Evolutionary conservation across 2,113 vertebrate species (phyloP), one percentile per base, ranked within the genome.

Genomic region (Chloroceryle aenea): DNA sequence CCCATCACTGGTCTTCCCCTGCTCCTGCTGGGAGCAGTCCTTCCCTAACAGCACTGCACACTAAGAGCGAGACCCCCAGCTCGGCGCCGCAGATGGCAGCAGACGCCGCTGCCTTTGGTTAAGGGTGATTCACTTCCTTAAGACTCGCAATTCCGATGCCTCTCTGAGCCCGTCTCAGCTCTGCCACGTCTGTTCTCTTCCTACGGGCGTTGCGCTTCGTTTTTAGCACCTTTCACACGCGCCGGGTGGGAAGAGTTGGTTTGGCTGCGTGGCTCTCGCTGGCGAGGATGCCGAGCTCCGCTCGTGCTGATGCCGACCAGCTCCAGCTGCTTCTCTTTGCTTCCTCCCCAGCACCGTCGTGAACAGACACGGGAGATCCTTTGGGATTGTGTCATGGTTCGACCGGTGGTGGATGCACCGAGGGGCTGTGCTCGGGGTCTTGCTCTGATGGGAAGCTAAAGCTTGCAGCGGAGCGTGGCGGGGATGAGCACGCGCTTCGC

Each of bases 81-180:
- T 34, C 52, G 1, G 76, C 7, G 8, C 1, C 1, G 16, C 89
- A 47, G 19, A 53, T 29, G 9, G 67, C 93, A 68, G 82, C 76
- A 15, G 27, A 5, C 25, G 8, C 81, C 43, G 71, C 80, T 53
- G 89, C 27, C 4, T 82, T 48, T 50, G 59, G 12, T 76, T 25
- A 6, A 45, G 32, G 73, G 43, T 91, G 66, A 96, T 91, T 95
- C 89, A 87, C 84, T 91, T 92, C 89, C 66, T 83, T 19, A 1
- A n/a, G 8, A 52, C 36, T 64, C 15, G 32, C 14, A 10, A 69
- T 77, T 91, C 89, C 14, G 21, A 10, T 1, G 73, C 48, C 75
- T 89, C 87, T 43, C 91, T 4, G 66, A 85, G 77, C 32, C 0
- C 7, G 10, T 9, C 23, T 50, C 9, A 82, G 81, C 74, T 85